Base-by-base conservation (phyloP, 2,888 invertebrate genomes). In the Camptogramma bilineatum region DNA sequence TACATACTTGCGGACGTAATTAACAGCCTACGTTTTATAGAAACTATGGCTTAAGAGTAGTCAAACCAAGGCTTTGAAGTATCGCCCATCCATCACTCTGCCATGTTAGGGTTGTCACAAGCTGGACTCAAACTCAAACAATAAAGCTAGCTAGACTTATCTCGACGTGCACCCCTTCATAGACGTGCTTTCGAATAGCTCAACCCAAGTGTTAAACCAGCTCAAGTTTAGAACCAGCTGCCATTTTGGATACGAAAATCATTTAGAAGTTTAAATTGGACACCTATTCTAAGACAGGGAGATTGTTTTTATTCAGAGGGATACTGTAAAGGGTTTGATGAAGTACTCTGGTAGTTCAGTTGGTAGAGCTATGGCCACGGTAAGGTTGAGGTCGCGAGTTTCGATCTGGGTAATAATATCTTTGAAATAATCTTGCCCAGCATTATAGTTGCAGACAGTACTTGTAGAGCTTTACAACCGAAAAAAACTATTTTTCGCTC, bases 111-210 rank as follows among this genome's bases (percentile, higher is more conserved):
- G 17, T 48, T 39, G 42, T 44, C 21, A 21, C 19, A 47, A 17
- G 18, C 46, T 47, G 3, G 18, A 47, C 9, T 47, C 18, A 47
- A 47, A 47, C 46, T 47, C 46, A 47, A 47, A 47, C 46, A 47
- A 18, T 47, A 47, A 47, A 47, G 18, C 46, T 21, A 21, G 17
- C 44, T 17, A 17, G 44, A 44, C 44, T 48, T 48, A 48, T 24
- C 48, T 48, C 13, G 42, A 31, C 39, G 18, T 53, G 53, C 42
- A 53, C 31, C 19, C 28, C 51, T 31, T 19, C 19, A 51, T 51
- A 51, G 28, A 28, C 51, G 51, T 51, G 51, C n/a, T 51, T 51
- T 19, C 31, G 51, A 51, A 51, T 51, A 51, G 51, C 51, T 21
- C 18, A 18, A 47, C 18, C 46, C 10, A 17, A 19, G 9, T 18